Conservation (phyloP, 2,797 vertebrate genomes). For the Dromococcyx pavoninus region DNA sequence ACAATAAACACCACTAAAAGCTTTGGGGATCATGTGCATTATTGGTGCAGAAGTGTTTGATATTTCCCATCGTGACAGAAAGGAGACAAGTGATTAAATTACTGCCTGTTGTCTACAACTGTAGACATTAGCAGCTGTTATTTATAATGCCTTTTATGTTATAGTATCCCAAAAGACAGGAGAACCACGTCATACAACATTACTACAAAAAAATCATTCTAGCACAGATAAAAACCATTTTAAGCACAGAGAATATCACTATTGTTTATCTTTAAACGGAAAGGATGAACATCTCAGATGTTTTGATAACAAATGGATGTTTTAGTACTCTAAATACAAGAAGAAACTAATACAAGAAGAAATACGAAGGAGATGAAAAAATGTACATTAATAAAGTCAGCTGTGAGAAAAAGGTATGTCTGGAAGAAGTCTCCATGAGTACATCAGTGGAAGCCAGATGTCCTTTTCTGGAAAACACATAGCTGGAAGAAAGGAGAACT, state of each 20-base stretch:
- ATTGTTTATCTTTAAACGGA: background rate
- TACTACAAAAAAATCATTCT: slow-evolving; percentile 44
- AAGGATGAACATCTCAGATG: background rate
- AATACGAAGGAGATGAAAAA: background rate
- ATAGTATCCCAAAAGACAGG: slow-evolving; percentile 33
- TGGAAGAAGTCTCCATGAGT: background rate
- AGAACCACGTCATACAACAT: background rate
- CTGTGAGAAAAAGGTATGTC: background rate
- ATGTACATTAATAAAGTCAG: background rate
- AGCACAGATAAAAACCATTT: background rate
- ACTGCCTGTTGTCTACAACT: slow-evolving; percentile 13
- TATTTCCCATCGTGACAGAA: background rate
- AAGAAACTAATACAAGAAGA: slow-evolving; percentile 2
- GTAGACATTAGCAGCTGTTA: slow-evolving; percentile 39
- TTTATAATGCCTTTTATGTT: slow-evolving; percentile 43
- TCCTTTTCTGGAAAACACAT: background rate
- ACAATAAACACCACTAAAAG: background rate
- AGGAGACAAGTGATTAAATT: slow-evolving; percentile 41
- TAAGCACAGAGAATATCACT: background rate
- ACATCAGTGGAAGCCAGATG: background rate
- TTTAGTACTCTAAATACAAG: slow-evolving; percentile 4
- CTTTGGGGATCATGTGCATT: background rate
- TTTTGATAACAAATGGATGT: slow-evolving; percentile 4
- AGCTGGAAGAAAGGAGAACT: background rate
- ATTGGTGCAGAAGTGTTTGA: background rate